Conservation (phyloP, 2,113 vertebrate genomes). For the Oceanites oceanicus region DNA sequence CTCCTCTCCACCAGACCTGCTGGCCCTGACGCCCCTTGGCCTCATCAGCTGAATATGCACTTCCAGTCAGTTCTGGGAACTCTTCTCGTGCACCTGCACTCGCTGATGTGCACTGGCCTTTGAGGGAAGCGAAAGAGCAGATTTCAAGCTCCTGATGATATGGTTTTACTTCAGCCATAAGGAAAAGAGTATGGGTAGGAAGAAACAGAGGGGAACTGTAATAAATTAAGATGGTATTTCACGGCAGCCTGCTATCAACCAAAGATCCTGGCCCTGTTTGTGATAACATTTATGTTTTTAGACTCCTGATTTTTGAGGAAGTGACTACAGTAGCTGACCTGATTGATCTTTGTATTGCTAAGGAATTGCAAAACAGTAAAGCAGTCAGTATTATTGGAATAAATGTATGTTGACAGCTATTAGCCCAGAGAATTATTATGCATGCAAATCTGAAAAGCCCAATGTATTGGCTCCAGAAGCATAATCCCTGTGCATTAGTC, state of each 20-base stretch:
- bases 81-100: not conserved
- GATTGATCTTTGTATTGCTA: not conserved
- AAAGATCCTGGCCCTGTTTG: not conserved
- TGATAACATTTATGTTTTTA: not conserved
- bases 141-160: not conserved
- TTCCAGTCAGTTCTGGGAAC: not conserved
- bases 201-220: not conserved
- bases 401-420: not conserved
- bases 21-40: not conserved
- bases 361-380: not conserved
- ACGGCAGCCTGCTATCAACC: not conserved
- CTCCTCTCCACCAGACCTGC: not conserved
- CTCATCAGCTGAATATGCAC: not conserved
- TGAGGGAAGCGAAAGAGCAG: not conserved
- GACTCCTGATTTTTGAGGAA: not conserved
- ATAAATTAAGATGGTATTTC: not conserved
- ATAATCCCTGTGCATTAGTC: not conserved
- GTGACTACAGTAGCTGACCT: not conserved
- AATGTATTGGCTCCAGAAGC: not conserved
- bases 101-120: not conserved
- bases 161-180: not conserved
- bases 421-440: not conserved
- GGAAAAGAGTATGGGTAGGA: not conserved
- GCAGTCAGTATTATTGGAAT: not conserved
- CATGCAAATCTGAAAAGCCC: not conserved